Conservation (phyloP, 2,797 vertebrate genomes). For the Ataeniobius toweri region DNA sequence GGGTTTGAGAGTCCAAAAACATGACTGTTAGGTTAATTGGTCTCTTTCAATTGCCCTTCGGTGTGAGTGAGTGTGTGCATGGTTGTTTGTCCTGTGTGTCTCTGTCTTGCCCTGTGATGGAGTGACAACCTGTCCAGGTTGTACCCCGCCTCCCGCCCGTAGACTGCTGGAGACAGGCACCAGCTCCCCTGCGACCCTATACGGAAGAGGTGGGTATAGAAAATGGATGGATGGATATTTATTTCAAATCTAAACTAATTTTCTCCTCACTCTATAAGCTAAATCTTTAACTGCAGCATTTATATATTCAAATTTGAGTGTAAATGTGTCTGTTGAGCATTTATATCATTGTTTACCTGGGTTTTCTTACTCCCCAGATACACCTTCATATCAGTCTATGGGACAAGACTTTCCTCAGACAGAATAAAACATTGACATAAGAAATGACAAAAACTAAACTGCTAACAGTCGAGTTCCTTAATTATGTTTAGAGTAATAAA, state of each 20-base stretch:
- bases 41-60: no score
- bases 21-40: no score
- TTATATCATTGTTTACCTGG: background rate
- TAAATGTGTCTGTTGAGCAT: background rate
- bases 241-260: background rate
- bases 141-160: no score
- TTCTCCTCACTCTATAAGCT: background rate
- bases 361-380: background rate
- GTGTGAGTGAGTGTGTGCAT: no score
- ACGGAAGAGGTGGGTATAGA: no score
- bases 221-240: no score
- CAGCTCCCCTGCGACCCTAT: no score
- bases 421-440: background rate
- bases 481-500: background rate
- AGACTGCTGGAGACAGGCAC: no score
- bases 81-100: no score
- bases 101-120: no score
- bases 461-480: background rate
- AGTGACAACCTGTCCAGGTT: no score
- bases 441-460: background rate
- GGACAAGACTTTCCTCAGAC: background rate
- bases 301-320: background rate
- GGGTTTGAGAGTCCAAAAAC: no score
- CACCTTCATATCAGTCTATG: background rate
- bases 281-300: background rate